These are phyloP conservation scores for Oophaga pumilio DNA, from an alignment of 2,113 vertebrate genomes.

Conservation along the genomic window DNA sequence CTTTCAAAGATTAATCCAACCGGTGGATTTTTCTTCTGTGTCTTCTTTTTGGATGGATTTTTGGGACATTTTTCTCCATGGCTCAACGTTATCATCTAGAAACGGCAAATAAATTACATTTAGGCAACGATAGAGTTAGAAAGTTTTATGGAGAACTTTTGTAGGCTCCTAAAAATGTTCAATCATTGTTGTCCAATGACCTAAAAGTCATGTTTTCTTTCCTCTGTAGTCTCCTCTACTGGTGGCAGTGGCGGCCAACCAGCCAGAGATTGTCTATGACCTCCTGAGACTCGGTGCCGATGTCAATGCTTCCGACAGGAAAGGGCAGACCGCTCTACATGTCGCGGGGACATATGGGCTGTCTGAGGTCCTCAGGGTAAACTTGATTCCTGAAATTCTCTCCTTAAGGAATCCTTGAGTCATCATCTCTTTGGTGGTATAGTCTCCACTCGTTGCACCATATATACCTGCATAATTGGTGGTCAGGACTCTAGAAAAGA, in stretches of 20 bases:
- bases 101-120: neutral
- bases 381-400: neutral
- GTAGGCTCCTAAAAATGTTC: neutral
- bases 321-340: constrained; percentile 84
- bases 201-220: neutral
- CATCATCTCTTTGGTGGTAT: neutral
- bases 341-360: constrained; percentile 83
- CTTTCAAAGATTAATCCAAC: too few species aligned
- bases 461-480: neutral
- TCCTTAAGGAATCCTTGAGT: neutral
- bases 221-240: constrained; percentile 80
- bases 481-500: too few species aligned
- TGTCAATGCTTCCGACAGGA: constrained; percentile 79
- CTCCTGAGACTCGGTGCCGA: constrained; percentile 81
- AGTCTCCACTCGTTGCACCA: neutral
- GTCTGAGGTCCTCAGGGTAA: constrained; percentile 78
- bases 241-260: constrained; percentile 86
- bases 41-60: too few species aligned
- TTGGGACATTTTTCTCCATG: too few species aligned
- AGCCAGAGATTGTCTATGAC: constrained; percentile 83
- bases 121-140: neutral
- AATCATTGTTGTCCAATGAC: neutral
- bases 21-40: too few species aligned
- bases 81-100: neutral
- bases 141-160: neutral